A percentile compares a stretch with the other conserved stretches of the same genome.
These are phyloP conservation scores for Tetanocera ferruginea DNA, from an alignment of 2,888 invertebrate genomes.

Conservation along the genomic window DNA sequence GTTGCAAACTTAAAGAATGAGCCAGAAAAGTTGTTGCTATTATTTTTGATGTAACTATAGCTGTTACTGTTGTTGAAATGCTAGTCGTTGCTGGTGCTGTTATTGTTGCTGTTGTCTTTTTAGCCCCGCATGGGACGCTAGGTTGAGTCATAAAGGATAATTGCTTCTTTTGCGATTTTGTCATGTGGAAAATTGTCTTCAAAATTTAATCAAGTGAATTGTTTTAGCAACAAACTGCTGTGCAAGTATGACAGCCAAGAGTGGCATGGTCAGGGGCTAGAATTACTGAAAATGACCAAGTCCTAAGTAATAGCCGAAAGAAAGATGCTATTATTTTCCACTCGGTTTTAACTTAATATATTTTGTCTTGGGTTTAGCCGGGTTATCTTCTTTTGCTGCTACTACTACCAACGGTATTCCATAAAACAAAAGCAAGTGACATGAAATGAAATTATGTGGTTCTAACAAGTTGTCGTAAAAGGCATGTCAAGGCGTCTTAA, in stretches of 20 bases:
- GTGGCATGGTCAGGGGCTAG: too few species aligned
- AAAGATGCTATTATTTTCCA: too few species aligned
- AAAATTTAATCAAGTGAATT: constrained; percentile 50
- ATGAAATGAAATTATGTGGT: constrained; percentile 1
- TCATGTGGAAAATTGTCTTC: constrained; percentile 53
- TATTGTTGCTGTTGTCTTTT: not conserved
- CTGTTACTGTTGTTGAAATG: not conserved
- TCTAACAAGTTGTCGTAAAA: constrained; percentile 15
- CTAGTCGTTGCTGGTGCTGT: not conserved
- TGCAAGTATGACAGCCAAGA: not conserved
- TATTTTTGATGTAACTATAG: not conserved
- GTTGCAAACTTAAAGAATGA: not conserved
- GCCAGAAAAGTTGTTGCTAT: not conserved
- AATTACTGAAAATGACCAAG: not conserved
- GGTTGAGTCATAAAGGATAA: constrained; percentile 32
- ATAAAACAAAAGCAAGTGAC: not conserved
- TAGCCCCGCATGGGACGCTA: not conserved
- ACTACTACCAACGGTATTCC: not conserved
- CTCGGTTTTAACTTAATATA: not conserved
- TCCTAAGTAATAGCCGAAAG: too few species aligned
- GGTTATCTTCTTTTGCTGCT: not conserved
- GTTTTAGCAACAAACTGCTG: constrained; percentile 35
- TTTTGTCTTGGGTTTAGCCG: not conserved
- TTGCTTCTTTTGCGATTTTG: constrained; percentile 46
- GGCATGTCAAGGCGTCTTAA: not conserved